Percentiles rank a stretch among this genome's conserved stretches.
phyloP scores from a whole-genome alignment of 2,797 vertebrate species.

The Leptoclinus maculatus region DNA sequence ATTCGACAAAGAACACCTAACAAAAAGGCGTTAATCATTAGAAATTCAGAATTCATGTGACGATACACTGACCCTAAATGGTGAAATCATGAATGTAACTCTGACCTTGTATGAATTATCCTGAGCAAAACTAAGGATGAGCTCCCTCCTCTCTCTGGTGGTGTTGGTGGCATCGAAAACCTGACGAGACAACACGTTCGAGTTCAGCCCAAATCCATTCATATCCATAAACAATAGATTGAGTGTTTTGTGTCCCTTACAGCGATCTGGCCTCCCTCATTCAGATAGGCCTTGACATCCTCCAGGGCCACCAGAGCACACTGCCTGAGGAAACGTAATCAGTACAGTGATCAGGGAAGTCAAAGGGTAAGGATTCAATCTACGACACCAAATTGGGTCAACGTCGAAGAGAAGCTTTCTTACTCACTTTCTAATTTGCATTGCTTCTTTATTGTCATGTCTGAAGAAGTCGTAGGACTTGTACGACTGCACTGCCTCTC shows the following conservation, averaged over 20 bases:
- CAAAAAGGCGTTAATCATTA: neutral
- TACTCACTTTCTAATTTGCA: slow-evolving; percentile 96
- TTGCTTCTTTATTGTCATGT: slow-evolving; percentile 96
- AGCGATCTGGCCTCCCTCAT: slow-evolving; percentile 93
- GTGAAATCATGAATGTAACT: neutral
- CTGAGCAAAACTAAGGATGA: slow-evolving; percentile 91
- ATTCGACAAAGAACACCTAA: slow-evolving; percentile 98
- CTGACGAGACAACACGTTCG: slow-evolving; percentile 75
- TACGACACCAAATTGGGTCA: neutral
- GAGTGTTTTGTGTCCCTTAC: slow-evolving; percentile 76
- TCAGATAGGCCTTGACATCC: slow-evolving; percentile 92
- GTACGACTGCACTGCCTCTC: slow-evolving; percentile 93
- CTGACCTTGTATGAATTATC: slow-evolving; percentile 94
- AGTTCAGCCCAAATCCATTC: neutral
- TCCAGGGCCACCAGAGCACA: slow-evolving; percentile 94
- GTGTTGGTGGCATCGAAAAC: slow-evolving; percentile 99
- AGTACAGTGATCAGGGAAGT: neutral
- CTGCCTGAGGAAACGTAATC: slow-evolving; percentile 78
- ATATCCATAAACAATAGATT: neutral
- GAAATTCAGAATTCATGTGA: neutral
- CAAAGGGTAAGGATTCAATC: neutral
- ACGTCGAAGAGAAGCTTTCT: neutral
- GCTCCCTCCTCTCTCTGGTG: slow-evolving; percentile 93
- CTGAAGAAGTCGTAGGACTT: slow-evolving; percentile 98
- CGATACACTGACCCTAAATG: neutral